Evolutionary conservation across 2,113 vertebrate species (phyloP), one percentile per base, ranked within the genome.

Genomic region (Myotis yumanensis): DNA sequence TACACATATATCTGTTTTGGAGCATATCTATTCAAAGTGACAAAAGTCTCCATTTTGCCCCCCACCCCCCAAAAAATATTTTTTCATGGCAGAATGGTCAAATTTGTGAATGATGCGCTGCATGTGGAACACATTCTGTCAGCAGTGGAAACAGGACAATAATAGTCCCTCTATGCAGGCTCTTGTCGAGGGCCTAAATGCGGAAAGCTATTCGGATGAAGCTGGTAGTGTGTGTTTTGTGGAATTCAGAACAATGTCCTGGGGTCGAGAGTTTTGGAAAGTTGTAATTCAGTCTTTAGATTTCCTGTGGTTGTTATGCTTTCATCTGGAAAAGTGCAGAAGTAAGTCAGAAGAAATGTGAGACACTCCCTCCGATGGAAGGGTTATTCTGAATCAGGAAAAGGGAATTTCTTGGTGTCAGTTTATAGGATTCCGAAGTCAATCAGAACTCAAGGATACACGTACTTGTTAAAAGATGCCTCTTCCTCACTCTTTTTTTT

Each of bases 161-260:
- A 40, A 52, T 35, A 11, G 40, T 40, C 15, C 1, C 75, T 79
- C 64, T 25, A 51, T 77, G 68, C 73, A 77, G 66, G 64, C 0
- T 0, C 23, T 68, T 97, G 91, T 79, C 82, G 94, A 79, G 89
- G 51, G 75, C 95, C 90, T 92, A 66, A 95, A 79, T 43, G 76
- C 7, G 37, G 93, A 73, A 91, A 91, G 69, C 93, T 96, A 17
- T 9, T 96, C 4, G 16, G 90, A 93, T 93, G 97, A 97, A 62
- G 16, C 85, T 94, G 96, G 25, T 1, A 0, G 76, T 96, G 89
- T 7, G 90, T 96, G 97, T 93, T 97, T 95, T 92, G 83, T 97
- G 97, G 98, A 95, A 96, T 97, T 97, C 93, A 97, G 91, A 95
- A 91, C 95, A 96, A 96, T 92, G 96, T 97, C 94, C 92, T 91